Evolutionary conservation across 2,888 invertebrate genomes (phyloP).

Genomic region (Dynastes hyllus): DNA sequence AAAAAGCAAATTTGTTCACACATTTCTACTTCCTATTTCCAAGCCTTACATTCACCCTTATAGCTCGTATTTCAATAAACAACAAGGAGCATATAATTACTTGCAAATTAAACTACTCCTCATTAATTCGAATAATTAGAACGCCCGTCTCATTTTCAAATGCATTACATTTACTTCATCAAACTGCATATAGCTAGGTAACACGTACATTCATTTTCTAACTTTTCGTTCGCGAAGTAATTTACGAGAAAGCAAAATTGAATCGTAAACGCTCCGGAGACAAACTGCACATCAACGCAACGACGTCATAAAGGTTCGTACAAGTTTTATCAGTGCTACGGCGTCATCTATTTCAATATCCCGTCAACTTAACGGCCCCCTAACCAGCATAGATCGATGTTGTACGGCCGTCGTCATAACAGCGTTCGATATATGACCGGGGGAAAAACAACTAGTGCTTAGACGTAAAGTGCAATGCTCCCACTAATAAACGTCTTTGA

Average conservation of each 20-base stretch:
- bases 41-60: no score
- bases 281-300: slow-evolving; percentile 18
- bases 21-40: no score
- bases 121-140: no score
- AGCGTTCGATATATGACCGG: not conserved
- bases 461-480: slow-evolving; percentile 8
- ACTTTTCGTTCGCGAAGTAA: not conserved
- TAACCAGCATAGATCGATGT: slow-evolving; percentile 30
- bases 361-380: slow-evolving; percentile 36
- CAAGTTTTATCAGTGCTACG: slow-evolving; percentile 26
- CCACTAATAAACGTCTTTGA: slow-evolving; percentile 3
- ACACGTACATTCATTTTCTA: no score
- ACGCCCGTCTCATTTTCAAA: no score
- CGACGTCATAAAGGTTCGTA: slow-evolving; percentile 26
- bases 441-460: not conserved
- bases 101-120: no score
- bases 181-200: no score
- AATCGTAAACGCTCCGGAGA: not conserved
- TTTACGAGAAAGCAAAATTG: slow-evolving; percentile 8
- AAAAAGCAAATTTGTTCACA: no score
- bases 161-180: no score
- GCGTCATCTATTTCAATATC: slow-evolving; percentile 42
- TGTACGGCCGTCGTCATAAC: not conserved
- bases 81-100: no score
- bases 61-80: no score